Base-by-base conservation (phyloP, 2,113 vertebrate genomes). In the Pycnonotus jocosus region DNA sequence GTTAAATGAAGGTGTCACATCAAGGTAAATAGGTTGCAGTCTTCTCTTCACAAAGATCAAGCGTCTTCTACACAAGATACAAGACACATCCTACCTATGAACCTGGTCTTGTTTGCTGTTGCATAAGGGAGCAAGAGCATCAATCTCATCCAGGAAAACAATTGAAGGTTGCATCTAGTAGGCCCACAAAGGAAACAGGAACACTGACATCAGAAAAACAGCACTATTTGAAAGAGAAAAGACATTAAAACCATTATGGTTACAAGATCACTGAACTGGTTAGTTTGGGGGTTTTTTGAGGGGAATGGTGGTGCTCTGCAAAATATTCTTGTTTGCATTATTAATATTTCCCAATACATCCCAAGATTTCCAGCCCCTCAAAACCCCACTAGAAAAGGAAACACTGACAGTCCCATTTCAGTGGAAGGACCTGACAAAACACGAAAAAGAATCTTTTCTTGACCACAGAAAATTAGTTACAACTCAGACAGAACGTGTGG, bases 121-220 rank as follows among this genome's bases (percentile, higher is more conserved):
- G 22, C 98, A 87, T 61, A 98, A 95, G 22, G 98, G 98, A 95
- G 98, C 99, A 76, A 99, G 96, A 66, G 98, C 98, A 97, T 99
- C 97, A 11, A 99, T 98, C 96, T 99, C 99, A 97, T 99, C 98
- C 92, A 99, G 98, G 97, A 99, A 99, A 96, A 99, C 98, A 88
- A 99, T 97, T 20, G 99, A 98, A n/a, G 99, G 99, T 79, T 98
- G 97, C 98, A 99, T 98, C 93, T 98, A 98, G 96, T 98, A 99
- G 20, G 98, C 99, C 99, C 99, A 61, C 3, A 90, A 97, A 65
- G 31, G 38, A 96, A 94, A 56, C 35, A 51, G 35, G 47, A 48
- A 79, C 31, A 70, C 0, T 68, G 45, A 30, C 10, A 10, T 14
- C 48, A 38, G 37, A n/a, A 89, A 70, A 80, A 3, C 45, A 53